phyloP scores from a whole-genome alignment of 2,888 invertebrate genomes.

The Augochlorella aurata region DNA sequence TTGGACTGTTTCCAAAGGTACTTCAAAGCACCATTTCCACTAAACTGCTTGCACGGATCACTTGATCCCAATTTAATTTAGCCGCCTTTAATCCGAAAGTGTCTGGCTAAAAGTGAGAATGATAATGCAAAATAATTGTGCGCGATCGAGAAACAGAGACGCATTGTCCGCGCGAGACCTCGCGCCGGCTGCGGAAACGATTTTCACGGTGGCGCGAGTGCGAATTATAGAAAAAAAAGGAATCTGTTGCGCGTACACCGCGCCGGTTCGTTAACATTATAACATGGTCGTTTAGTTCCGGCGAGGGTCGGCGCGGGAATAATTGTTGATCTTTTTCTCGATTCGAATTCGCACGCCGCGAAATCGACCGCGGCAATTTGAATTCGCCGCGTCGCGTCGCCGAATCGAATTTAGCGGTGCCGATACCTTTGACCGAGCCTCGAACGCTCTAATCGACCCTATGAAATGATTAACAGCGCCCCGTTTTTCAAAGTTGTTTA shows the following conservation, averaged over 20 bases:
- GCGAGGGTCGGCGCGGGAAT: background rate
- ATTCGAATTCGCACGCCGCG: background rate
- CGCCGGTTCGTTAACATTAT: background rate
- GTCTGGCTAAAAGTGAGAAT: too few relatives aligned
- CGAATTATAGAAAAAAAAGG: background rate
- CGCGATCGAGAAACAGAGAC: constrained; percentile 60
- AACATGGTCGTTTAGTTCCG: background rate
- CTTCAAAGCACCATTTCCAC: too few relatives aligned
- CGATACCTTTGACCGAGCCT: too few relatives aligned
- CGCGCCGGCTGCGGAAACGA: constrained; percentile 48
- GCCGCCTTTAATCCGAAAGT: too few relatives aligned
- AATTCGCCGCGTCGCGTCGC: background rate
- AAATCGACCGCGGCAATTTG: background rate
- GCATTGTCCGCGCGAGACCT: constrained; percentile 58
- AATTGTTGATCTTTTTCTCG: background rate
- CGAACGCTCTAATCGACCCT: too few relatives aligned
- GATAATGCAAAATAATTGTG: constrained; percentile 17
- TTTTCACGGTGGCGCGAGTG: constrained; percentile 14
- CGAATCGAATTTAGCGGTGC: background rate
- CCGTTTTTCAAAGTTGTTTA: too few relatives aligned
- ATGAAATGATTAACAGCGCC: too few relatives aligned
- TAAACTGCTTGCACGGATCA: too few relatives aligned
- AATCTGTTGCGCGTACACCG: background rate
- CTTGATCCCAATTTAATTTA: too few relatives aligned
- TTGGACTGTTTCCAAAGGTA: too few relatives aligned